Conservation (phyloP, 2,888 invertebrate species). For the Drosophila melanosoma region DNA sequence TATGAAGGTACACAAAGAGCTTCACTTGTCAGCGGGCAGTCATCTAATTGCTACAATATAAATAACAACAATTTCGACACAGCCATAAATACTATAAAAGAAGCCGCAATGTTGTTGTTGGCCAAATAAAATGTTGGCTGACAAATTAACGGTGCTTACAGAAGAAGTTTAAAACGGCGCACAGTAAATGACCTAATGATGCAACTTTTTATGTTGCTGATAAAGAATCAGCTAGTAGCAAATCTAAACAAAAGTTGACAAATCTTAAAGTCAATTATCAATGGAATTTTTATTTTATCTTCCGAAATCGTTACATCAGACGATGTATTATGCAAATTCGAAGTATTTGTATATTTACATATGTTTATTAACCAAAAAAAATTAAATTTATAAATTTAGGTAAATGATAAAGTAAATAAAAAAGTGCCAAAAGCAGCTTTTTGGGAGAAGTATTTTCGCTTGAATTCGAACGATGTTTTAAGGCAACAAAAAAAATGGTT, state of each 20-base stretch:
- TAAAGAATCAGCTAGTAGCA: neutral
- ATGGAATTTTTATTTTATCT: neutral
- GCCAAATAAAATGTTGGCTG: neutral
- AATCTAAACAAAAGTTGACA: neutral
- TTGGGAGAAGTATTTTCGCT: neutral
- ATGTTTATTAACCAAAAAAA: neutral
- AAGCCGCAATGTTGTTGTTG: neutral
- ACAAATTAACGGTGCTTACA: neutral
- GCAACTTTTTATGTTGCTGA: neutral
- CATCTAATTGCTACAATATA: slow-evolving; percentile 30
- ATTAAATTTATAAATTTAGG: neutral
- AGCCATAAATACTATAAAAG: slow-evolving; percentile 3
- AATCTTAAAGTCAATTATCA: neutral
- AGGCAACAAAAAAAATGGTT: neutral
- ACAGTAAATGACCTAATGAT: neutral
- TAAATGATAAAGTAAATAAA: neutral
- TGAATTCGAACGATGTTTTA: neutral
- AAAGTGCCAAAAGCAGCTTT: neutral
- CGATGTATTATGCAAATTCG: neutral
- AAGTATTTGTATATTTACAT: neutral
- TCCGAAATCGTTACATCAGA: neutral
- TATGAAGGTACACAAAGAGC: slow-evolving; percentile 44
- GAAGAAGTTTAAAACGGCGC: too few species aligned
- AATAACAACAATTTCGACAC: slow-evolving; percentile 10
- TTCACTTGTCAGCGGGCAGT: slow-evolving; percentile 32